A percentile compares a stretch with the other conserved stretches of the same genome.
phyloP scores from a whole-genome alignment of 2,797 vertebrate genomes.

The Alfaro cultratus region DNA sequence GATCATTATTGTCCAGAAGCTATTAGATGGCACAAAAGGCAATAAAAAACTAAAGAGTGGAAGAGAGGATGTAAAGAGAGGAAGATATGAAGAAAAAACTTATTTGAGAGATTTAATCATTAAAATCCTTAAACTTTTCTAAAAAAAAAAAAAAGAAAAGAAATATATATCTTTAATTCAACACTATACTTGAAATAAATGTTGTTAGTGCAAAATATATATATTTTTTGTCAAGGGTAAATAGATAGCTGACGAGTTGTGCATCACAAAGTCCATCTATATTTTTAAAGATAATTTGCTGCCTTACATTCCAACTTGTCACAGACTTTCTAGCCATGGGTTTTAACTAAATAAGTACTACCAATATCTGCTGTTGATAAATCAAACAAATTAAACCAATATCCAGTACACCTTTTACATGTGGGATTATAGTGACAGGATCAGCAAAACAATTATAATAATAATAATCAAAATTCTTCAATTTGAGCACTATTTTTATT shows the following conservation, averaged over 20 bases:
- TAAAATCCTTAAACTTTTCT: not conserved
- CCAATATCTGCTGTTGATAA: not conserved
- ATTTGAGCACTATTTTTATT: too few relatives aligned
- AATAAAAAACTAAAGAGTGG: too few relatives aligned
- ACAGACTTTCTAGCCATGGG: not conserved
- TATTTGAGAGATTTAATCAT: not conserved
- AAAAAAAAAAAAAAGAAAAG: not conserved
- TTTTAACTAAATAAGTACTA: not conserved
- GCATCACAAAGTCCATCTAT: not conserved
- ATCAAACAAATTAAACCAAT: not conserved
- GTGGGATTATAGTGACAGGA: not conserved
- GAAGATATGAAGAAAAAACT: too few relatives aligned
- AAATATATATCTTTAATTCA: not conserved
- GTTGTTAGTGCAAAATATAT: not conserved
- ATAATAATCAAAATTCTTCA: not conserved
- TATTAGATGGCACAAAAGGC: too few relatives aligned
- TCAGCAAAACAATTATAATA: not conserved
- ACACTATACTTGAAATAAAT: not conserved
- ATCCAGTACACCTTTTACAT: not conserved
- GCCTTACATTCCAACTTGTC: not conserved
- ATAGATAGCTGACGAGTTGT: not conserved
- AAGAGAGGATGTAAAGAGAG: too few relatives aligned
- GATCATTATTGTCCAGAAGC: too few relatives aligned
- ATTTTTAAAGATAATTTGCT: not conserved
- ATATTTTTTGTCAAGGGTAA: not conserved